phyloP scores from a whole-genome alignment of 2,797 vertebrate genomes.

The Eulemur rubriventer region DNA sequence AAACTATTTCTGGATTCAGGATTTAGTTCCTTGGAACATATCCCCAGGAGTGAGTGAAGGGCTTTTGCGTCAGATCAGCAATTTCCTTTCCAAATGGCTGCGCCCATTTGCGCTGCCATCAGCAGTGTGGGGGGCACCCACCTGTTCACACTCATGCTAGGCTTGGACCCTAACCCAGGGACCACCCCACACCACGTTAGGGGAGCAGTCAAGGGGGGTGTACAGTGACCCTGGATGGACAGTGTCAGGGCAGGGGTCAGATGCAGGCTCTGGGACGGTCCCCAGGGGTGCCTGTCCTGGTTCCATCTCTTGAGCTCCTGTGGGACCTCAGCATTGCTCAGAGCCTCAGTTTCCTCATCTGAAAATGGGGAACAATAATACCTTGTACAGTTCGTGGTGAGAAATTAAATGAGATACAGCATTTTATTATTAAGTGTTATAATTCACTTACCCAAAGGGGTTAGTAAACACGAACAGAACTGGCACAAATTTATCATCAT shows the following conservation, averaged over 20 bases:
- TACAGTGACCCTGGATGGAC: background rate
- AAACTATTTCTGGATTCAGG: background rate
- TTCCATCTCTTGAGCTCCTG: background rate
- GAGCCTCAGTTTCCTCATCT: background rate
- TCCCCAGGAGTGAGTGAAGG: background rate
- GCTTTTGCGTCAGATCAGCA: background rate
- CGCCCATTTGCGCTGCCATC: background rate
- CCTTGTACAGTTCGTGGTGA: background rate
- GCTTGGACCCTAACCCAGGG: background rate
- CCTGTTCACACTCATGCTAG: background rate
- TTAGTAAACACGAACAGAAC: background rate
- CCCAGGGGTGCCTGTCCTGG: too few species aligned
- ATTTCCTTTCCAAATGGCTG: background rate
- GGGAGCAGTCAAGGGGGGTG: background rate
- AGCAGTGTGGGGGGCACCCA: background rate
- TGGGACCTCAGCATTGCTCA: background rate
- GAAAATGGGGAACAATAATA: background rate
- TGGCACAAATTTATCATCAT: background rate
- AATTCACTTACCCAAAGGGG: background rate
- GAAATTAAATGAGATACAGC: background rate
- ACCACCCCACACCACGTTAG: too few species aligned
- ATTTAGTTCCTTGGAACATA: background rate
- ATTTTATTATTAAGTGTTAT: background rate
- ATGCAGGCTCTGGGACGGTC: background rate
- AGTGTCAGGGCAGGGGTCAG: background rate